These are phyloP conservation scores for Fulmarus glacialis DNA, from an alignment of 2,113 vertebrate species.

Conservation along the genomic window DNA sequence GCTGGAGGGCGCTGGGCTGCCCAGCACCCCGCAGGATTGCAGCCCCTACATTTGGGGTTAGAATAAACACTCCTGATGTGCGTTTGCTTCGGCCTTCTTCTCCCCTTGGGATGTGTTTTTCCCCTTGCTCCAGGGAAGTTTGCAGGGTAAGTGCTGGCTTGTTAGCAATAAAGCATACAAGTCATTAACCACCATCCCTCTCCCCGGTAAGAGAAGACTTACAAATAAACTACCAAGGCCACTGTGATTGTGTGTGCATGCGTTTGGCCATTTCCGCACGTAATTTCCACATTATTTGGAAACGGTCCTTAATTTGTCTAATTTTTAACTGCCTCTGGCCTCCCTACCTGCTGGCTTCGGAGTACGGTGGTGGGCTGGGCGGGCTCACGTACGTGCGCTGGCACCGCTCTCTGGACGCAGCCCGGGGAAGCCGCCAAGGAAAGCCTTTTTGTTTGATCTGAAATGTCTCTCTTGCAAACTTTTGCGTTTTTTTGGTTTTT, in stretches of 20 bases:
- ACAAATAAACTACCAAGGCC: background rate
- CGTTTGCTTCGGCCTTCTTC: background rate
- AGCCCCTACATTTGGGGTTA: background rate
- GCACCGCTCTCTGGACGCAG: background rate
- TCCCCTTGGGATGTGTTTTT: background rate
- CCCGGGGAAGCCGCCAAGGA: background rate
- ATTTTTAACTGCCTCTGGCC: slow-evolving; percentile 41
- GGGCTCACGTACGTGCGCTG: background rate
- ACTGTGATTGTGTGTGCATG: background rate
- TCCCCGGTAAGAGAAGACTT: background rate
- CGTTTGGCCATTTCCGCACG: background rate
- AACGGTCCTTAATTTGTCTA: background rate
- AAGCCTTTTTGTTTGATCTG: background rate
- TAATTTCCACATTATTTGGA: slow-evolving; percentile 25
- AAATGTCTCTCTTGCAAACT: background rate
- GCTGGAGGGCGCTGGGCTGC: background rate
- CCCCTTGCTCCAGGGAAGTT: background rate
- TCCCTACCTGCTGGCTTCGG: background rate
- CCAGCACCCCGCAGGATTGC: background rate
- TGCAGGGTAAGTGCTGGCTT: background rate
- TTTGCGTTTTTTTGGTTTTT: background rate
- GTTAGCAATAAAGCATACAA: background rate
- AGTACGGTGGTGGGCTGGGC: background rate
- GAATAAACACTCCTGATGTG: background rate
- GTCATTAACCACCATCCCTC: background rate